Evolutionary conservation across 1,140 invertebrate genomes (phyloP), one percentile per base, ranked within the genome.

Genomic region (Teleogryllus occipitalis): DNA sequence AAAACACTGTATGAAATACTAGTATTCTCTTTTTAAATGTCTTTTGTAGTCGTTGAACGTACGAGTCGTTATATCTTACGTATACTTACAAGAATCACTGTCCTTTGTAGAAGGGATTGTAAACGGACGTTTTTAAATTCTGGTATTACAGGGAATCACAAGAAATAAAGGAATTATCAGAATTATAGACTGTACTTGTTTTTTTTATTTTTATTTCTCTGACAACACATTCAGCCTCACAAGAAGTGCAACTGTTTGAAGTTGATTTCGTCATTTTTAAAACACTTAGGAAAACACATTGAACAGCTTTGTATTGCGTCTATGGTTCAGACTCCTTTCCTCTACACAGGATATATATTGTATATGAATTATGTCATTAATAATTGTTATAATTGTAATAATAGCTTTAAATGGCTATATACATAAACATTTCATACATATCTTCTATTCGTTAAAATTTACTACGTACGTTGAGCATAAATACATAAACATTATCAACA

Each of bases 391-490:
- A 18, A 65, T 65, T 65, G 54, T 65, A 65, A 65, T 65, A 18
- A 65, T 18, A 14, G 10, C 18, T 65, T 14, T 14, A 65, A 14
- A 14, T 10, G 54, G 10, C 18, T 65, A 65, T 65, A 65, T 65
- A 65, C 54, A 65, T 18, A 65, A 65, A 65, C 54, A 65, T 65
- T 65, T 65, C 18, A 65, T 65, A 65, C 54, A 65, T 65, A 65
- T 65, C 18, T 65, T 65, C 10, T 65, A 14, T 65, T 10, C 18
- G 10, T 65, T 14, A 65, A 65, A 10, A 14, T 65, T 65, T 65
- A 65, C 54, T 65, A 65, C 54, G 54, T 65, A 65, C 54, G 54
- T 65, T 65, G 54, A 65, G 54, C 54, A 65, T 65, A 65, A 65
- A 65, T 18, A 65, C 54, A 65, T 10, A 65, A 65, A 65, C 54